These are phyloP conservation scores for Tipula vernalis DNA, from an alignment of 2,888 invertebrate species.

Conservation along the genomic window DNA sequence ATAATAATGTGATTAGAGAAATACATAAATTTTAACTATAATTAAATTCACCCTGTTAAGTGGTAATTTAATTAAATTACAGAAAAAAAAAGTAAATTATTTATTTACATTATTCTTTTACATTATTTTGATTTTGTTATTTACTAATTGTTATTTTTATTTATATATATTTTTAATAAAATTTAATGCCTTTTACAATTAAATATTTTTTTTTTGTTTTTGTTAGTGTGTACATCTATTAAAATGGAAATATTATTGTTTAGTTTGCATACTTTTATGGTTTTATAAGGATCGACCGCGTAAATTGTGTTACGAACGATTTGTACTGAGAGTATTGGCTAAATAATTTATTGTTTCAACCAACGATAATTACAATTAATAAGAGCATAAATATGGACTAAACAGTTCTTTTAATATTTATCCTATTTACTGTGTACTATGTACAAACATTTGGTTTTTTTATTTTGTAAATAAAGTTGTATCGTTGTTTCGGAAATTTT, in stretches of 20 bases:
- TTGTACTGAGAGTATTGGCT: neutral
- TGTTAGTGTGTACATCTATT: neutral
- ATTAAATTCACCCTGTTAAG: neutral
- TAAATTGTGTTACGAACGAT: neutral
- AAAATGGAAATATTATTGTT: neutral
- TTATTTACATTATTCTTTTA: neutral
- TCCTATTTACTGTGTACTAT: neutral
- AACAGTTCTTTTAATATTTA: neutral
- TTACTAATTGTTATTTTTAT: neutral
- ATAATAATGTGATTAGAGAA: neutral
- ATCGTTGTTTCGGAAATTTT: neutral
- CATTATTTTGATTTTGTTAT: neutral
- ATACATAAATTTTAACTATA: neutral
- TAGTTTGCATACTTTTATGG: neutral
- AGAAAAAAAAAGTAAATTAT: neutral
- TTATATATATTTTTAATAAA: neutral
- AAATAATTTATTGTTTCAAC: neutral
- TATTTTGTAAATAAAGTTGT: neutral
- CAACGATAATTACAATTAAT: neutral
- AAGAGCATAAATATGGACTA: neutral
- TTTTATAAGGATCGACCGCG: neutral
- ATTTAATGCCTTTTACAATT: neutral
- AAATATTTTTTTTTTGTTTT: neutral
- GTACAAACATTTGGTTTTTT: neutral
- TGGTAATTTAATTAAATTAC: neutral